Evolutionary conservation across 1,140 invertebrate genomes (phyloP).

Genomic region (Stegodyphus dumicola): DNA sequence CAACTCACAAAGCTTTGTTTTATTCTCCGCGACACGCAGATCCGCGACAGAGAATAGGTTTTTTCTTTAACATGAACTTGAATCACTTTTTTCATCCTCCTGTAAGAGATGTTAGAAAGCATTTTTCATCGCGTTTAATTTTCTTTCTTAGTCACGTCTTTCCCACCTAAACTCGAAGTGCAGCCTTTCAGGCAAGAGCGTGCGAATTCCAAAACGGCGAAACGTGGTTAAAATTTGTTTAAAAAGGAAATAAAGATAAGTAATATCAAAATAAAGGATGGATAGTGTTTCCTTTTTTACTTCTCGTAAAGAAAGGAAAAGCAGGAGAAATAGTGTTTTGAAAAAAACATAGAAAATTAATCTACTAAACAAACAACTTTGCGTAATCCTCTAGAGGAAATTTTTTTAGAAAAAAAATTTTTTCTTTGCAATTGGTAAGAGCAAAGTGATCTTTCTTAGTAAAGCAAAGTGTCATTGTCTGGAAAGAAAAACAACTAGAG

Average conservation of each 20-base stretch:
- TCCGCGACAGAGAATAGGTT: not conserved
- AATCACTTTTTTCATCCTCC: not conserved
- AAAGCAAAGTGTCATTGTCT: no score
- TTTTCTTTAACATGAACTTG: not conserved
- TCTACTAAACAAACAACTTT: no score
- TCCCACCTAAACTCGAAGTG: not conserved
- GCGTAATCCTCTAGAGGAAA: no score
- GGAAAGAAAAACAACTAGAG: no score
- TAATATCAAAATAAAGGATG: not conserved
- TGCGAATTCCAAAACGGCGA: constrained; percentile 42
- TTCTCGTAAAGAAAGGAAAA: no score
- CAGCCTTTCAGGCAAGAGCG: not conserved
- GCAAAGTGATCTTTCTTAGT: no score
- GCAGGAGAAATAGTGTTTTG: no score
- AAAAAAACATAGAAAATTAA: no score
- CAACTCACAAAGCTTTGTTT: constrained; percentile 19
- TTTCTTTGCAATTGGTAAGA: no score
- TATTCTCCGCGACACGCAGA: constrained; percentile 20
- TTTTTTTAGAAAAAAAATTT: no score
- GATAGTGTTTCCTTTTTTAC: no score
- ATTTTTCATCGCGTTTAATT: constrained; percentile 46
- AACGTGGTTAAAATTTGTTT: constrained; percentile 51
- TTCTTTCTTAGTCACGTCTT: constrained; percentile 20
- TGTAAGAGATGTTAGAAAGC: not conserved
- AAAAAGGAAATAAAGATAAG: constrained; percentile 23